Evolutionary conservation across 2,113 vertebrate genomes (phyloP).

Genomic region (Agapornis roseicollis): DNA sequence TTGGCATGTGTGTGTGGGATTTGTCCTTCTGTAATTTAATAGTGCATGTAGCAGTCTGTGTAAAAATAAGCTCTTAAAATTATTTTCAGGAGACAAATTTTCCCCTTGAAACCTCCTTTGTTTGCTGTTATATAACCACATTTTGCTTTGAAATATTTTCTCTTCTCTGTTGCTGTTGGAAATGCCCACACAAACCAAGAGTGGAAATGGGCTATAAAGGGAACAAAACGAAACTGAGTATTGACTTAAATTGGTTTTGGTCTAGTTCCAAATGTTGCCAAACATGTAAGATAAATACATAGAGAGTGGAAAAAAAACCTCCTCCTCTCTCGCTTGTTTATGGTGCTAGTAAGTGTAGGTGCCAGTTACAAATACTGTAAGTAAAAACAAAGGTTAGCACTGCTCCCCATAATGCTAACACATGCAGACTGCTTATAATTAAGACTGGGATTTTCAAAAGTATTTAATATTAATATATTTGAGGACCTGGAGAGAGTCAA

Average conservation of each 20-base stretch:
- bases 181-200: constrained; percentile 59
- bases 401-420: not conserved
- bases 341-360: not conserved
- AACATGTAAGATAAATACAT: constrained; percentile 19
- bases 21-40: constrained; percentile 7
- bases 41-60: not conserved
- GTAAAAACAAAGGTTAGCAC: not conserved
- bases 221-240: constrained; percentile 42
- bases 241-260: constrained; percentile 51
- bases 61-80: not conserved
- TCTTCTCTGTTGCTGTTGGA: constrained; percentile 36
- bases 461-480: not conserved
- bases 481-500: not conserved
- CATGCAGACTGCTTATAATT: not conserved
- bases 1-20: not conserved
- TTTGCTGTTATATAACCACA: constrained; percentile 38
- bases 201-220: constrained; percentile 53
- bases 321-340: not conserved
- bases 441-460: not conserved
- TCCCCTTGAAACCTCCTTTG: constrained; percentile 26
- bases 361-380: not conserved
- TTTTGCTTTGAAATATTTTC: constrained; percentile 59
- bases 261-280: constrained; percentile 45
- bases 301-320: not conserved
- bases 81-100: constrained; percentile 24